phyloP scores from a whole-genome alignment of 2,113 vertebrate genomes.

The zebrafish (Danio rerio) region DNA sequence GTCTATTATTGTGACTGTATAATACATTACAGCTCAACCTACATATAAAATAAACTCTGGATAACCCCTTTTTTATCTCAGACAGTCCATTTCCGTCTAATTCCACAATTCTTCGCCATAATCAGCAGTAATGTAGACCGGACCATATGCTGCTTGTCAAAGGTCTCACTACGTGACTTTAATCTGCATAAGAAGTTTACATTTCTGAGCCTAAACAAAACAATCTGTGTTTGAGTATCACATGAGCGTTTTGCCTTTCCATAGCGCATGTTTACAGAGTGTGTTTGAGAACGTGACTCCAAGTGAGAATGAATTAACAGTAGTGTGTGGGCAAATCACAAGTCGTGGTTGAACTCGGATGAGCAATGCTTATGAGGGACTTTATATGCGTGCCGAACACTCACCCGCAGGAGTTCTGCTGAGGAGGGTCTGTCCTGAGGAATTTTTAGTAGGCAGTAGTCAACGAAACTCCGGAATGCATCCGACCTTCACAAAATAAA shows the following conservation, averaged over 20 bases:
- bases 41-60: not conserved
- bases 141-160: not conserved
- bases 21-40: not conserved
- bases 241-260: not conserved
- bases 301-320: conserved; percentile 37
- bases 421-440: conserved; percentile 98
- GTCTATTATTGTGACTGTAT: not conserved
- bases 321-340: conserved; percentile 45
- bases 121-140: not conserved
- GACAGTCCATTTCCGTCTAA: not conserved
- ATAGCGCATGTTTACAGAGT: conserved; percentile 40
- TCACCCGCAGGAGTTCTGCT: conserved; percentile 92
- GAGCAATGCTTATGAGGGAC: conserved; percentile 8
- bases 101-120: not conserved
- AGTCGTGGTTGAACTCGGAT: not conserved
- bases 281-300: conserved; percentile 41
- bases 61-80: not conserved
- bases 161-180: not conserved
- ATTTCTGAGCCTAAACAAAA: not conserved
- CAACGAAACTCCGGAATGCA: conserved; percentile 95
- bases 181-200: not conserved
- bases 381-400: conserved; percentile 50
- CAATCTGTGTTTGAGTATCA: not conserved
- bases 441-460: conserved; percentile 99
- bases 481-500: conserved; percentile 82